These are phyloP conservation scores for Zaprionus obscuricornis DNA, from an alignment of 2,888 invertebrate species.

Conservation along the genomic window DNA sequence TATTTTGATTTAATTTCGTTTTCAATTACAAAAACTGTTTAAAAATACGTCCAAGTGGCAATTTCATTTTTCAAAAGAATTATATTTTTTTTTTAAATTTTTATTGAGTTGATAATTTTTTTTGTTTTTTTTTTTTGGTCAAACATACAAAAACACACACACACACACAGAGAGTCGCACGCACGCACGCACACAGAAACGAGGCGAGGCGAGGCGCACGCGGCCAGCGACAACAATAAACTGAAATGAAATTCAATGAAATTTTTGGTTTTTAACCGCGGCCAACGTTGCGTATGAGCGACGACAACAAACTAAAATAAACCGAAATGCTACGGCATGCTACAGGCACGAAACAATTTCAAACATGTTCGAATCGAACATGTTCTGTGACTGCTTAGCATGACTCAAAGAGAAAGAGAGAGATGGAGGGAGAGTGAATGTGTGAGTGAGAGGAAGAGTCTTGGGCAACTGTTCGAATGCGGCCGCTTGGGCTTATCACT, in stretches of 20 bases:
- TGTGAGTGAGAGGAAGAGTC: background rate
- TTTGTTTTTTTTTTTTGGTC: no score
- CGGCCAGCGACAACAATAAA: constrained; percentile 58
- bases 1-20: constrained; percentile 10
- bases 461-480: constrained; percentile 13
- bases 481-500: constrained; percentile 61
- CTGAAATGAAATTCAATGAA: constrained; percentile 45
- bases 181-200: constrained; percentile 11
- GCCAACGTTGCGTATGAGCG: constrained; percentile 66
- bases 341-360: constrained; percentile 11
- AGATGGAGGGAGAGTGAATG: background rate
- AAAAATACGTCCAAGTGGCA: constrained; percentile 38
- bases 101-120: constrained; percentile 39
- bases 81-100: constrained; percentile 12
- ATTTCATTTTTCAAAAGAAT: constrained; percentile 23
- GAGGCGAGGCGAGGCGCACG: constrained; percentile 39
- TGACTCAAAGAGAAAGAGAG: constrained; percentile 1
- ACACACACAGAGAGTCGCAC: constrained; percentile 11
- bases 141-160: constrained; percentile 16
- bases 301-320: constrained; percentile 59
- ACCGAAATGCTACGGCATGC: background rate
- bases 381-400: no score
- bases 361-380: constrained; percentile 38
- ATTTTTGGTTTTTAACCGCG: constrained; percentile 32
- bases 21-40: constrained; percentile 45